Base-by-base conservation (phyloP, 2,113 vertebrate species). In the Pachypanchax playfairii region DNA sequence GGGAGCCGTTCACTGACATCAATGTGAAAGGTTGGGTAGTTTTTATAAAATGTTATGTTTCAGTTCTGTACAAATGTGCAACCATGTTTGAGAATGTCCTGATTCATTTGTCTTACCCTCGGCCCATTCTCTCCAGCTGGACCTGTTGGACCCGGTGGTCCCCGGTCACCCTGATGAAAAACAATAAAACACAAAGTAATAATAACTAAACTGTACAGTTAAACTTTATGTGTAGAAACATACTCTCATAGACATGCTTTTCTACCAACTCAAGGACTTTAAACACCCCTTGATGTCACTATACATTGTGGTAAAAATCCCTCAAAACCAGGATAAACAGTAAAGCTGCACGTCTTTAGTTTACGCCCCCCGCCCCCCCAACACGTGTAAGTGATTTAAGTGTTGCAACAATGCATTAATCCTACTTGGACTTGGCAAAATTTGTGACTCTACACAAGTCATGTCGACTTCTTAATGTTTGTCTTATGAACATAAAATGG, bases 91-190 rank as follows among this genome's bases (percentile, higher is more conserved):
- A n/a, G n/a, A n/a, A n/a, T n/a, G n/a, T n/a, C n/a, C 33, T 35
- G 33, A 35, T 35, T 8, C 9, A 28, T 26, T 18, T 26, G 26
- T 86, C 94, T 94, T 93, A 99, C 97, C 93, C 66, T 83, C 31
- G 90, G 79, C 29, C 97, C 97, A 62, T 95, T 98, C 82, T 95
- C 96, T 58, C 97, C 97, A 33, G 91, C 88, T 65, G 93, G 93
- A 59, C 97, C 97, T 26, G 94, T 58, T 66, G 95, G 93, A 50
- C 97, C 97, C 41, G 93, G 90, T 77, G 89, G 94, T 66, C 97
- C 97, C 66, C 97, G 89, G 4, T 98, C 95, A 55, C 97, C 97
- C 97, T 99, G 89, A 52, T 77, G 77, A 72, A 82, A 20, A 63
- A 65, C 79, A 75, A 54, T 1, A 52, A 81, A 54, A 51, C 7